Evolutionary conservation across 1,140 invertebrate genomes (phyloP).

Genomic region (Arion vulgaris): DNA sequence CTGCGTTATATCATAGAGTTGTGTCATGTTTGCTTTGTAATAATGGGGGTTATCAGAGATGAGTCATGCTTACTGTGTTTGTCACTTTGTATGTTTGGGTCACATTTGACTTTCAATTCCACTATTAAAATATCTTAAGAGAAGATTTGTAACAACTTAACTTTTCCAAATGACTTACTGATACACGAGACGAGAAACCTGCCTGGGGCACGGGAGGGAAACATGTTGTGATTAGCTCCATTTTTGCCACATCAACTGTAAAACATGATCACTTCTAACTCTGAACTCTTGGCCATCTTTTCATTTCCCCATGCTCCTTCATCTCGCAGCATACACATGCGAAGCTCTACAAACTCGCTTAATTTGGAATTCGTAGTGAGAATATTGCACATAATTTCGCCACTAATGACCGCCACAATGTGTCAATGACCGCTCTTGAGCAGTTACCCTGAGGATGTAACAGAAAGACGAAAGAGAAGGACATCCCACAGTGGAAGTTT

Average conservation of each 20-base stretch:
- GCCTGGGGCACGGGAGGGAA: not conserved
- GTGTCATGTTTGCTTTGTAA: no score
- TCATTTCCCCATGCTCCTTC: not conserved
- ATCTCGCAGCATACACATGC: not conserved
- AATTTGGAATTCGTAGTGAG: not conserved
- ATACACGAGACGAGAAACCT: not conserved
- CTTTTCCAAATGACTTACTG: not conserved
- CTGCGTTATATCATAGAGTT: no score
- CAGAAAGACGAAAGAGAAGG: not conserved
- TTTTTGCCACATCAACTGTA: not conserved
- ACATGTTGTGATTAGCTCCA: not conserved
- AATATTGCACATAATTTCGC: not conserved
- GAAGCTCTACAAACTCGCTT: not conserved
- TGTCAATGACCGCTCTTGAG: not conserved
- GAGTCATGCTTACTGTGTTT: no score
- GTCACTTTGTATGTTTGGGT: no score
- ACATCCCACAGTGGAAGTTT: not conserved
- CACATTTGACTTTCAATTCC: no score
- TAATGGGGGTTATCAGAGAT: no score
- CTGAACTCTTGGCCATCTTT: not conserved
- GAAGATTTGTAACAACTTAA: not conserved
- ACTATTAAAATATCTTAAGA: no score
- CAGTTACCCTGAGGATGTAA: not conserved
- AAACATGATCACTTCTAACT: constrained; percentile 3
- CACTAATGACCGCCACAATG: constrained; percentile 3